phyloP scores from a whole-genome alignment of 2,888 invertebrate genomes.

The Myopa testacea region DNA sequence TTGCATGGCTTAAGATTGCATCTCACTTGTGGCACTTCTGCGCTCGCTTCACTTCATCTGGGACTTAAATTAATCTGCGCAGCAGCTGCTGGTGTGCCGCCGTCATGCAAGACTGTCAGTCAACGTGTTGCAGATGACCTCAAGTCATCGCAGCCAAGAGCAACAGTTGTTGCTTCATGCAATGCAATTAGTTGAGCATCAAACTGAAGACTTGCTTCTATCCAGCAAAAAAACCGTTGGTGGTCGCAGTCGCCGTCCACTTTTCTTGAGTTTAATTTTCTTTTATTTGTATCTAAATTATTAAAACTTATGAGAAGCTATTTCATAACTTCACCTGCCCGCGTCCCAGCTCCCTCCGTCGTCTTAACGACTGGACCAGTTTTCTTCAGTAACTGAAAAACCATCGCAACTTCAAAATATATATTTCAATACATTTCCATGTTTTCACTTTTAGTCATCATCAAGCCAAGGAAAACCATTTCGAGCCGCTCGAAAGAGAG shows the following conservation, averaged over 20 bases:
- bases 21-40: background rate
- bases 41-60: background rate
- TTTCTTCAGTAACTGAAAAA: too few relatives aligned
- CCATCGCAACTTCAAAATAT: too few relatives aligned
- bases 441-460: background rate
- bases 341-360: too few relatives aligned
- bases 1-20: conserved; percentile 1
- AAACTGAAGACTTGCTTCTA: background rate
- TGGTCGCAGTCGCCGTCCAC: background rate
- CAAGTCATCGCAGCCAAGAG: conserved; percentile 1
- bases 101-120: conserved; percentile 6
- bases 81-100: conserved; percentile 18
- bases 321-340: too few relatives aligned
- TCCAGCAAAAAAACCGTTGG: background rate
- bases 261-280: background rate
- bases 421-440: background rate
- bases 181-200: conserved; percentile 9
- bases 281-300: too few relatives aligned
- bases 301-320: too few relatives aligned
- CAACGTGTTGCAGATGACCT: conserved; percentile 21
- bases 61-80: conserved; percentile 14
- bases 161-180: conserved; percentile 22
- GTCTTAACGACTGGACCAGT: too few relatives aligned
- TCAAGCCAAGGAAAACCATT: background rate
- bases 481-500: background rate